These are phyloP conservation scores for Volucella zonaria DNA, from an alignment of 2,888 invertebrate species.

Conservation along the genomic window DNA sequence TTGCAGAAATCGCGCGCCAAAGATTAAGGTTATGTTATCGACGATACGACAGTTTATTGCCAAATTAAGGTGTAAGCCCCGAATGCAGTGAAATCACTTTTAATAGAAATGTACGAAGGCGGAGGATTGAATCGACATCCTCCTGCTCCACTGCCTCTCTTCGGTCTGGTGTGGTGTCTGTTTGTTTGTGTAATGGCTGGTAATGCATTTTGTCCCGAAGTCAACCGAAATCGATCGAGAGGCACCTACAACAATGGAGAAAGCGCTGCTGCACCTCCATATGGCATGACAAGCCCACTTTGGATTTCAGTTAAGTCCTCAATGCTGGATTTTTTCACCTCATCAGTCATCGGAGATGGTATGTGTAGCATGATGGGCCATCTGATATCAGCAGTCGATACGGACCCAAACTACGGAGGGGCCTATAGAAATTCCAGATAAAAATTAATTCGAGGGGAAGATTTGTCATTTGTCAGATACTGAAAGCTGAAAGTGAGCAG, in stretches of 20 bases:
- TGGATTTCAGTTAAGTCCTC: slow-evolving; percentile 13
- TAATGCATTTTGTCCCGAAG: slow-evolving; percentile 6
- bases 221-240: slow-evolving; percentile 37
- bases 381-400: slow-evolving; percentile 48
- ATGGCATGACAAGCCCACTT: slow-evolving; percentile 57
- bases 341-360: slow-evolving; percentile 60
- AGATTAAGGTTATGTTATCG: slow-evolving; percentile 61
- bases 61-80: slow-evolving; percentile 69
- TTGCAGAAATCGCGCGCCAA: slow-evolving; percentile 46
- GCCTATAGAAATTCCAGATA: slow-evolving; percentile 37
- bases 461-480: slow-evolving; percentile 62
- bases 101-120: slow-evolving; percentile 63
- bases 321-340: slow-evolving; percentile 11
- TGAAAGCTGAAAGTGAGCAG: slow-evolving; percentile 45
- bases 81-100: slow-evolving; percentile 30
- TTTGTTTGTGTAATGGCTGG: slow-evolving; percentile 45
- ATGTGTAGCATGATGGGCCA: slow-evolving; percentile 61
- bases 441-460: slow-evolving; percentile 43
- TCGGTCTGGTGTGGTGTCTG: slow-evolving; percentile 35
- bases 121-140: background rate
- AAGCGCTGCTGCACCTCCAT: slow-evolving; percentile 63
- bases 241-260: slow-evolving; percentile 62
- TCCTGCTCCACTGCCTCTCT: background rate
- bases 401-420: slow-evolving; percentile 4
- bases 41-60: slow-evolving; percentile 68